These are phyloP conservation scores for Trichechus manatus DNA, from an alignment of 2,113 vertebrate genomes.

Conservation along the genomic window DNA sequence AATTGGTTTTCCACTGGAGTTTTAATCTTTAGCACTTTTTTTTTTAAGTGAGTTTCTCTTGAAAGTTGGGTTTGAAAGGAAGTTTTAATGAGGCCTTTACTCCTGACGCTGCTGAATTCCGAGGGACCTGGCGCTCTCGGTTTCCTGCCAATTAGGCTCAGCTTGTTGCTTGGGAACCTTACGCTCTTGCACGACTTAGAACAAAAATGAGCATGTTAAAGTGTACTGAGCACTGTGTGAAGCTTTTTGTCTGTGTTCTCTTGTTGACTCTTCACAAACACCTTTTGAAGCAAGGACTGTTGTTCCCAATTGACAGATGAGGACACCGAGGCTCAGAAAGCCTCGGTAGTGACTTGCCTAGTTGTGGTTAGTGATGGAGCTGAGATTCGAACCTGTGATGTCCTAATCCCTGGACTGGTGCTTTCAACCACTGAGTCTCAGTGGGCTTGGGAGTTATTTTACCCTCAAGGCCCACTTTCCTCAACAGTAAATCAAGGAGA, in stretches of 20 bases:
- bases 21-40: slow-evolving; percentile 61
- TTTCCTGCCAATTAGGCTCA: slow-evolving; percentile 65
- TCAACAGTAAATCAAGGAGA: background rate
- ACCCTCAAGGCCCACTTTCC: background rate
- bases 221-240: rapidly evolving
- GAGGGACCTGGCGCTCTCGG: background rate
- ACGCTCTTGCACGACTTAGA: background rate
- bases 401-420: background rate
- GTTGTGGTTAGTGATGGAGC: background rate
- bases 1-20: slow-evolving; percentile 71
- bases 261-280: background rate
- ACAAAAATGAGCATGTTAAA: background rate
- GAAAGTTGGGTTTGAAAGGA: slow-evolving; percentile 64
- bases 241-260: background rate
- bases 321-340: background rate
- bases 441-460: background rate
- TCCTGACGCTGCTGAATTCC: slow-evolving; percentile 64
- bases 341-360: background rate
- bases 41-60: slow-evolving; percentile 65
- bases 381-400: too few species aligned
- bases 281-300: rapidly evolving
- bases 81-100: slow-evolving; percentile 79
- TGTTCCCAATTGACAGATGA: background rate
- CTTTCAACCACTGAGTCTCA: background rate
- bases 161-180: slow-evolving; percentile 67